phyloP scores from a whole-genome alignment of 2,888 invertebrate genomes.

The Phlogophora meticulosa region DNA sequence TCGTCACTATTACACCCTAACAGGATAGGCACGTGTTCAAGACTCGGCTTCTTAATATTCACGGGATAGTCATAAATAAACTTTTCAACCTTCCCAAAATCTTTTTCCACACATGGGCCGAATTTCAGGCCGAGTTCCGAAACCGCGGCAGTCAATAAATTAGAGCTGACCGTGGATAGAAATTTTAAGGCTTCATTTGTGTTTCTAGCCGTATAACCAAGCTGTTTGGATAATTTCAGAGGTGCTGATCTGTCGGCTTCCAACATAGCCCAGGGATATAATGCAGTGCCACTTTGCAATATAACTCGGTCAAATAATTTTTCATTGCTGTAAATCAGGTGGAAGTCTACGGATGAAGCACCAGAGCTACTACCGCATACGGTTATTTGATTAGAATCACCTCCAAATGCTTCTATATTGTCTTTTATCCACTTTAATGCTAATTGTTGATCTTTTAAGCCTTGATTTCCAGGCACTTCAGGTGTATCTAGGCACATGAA shows the following conservation, averaged over 20 bases:
- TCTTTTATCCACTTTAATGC: conserved; percentile 79
- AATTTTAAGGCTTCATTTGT: conserved; percentile 72
- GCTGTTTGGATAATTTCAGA: conserved; percentile 70
- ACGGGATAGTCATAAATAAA: conserved; percentile 71
- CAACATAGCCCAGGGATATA: conserved; percentile 59
- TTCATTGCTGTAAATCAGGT: conserved; percentile 72
- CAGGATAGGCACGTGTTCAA: conserved; percentile 67
- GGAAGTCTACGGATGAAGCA: conserved; percentile 72
- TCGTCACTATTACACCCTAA: conserved; percentile 72
- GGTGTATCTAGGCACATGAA: conserved; percentile 79
- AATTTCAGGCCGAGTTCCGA: conserved; percentile 62
- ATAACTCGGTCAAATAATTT: conserved; percentile 76
- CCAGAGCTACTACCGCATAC: conserved; percentile 81
- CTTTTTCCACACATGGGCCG: conserved; percentile 74
- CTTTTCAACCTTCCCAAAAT: conserved; percentile 64
- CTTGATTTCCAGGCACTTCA: conserved; percentile 79
- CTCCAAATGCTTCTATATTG: conserved; percentile 80
- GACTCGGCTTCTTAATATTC: conserved; percentile 59
- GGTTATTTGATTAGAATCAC: conserved; percentile 76
- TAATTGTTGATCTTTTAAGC: conserved; percentile 77
- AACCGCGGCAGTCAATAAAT: conserved; percentile 70
- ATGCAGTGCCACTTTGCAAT: conserved; percentile 74
- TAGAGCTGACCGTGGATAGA: conserved; percentile 68
- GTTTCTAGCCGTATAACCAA: conserved; percentile 71
- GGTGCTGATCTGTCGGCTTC: conserved; percentile 68